These are phyloP conservation scores for Dolichotis patagonum DNA, from an alignment of 2,113 vertebrate species.

Conservation along the genomic window DNA sequence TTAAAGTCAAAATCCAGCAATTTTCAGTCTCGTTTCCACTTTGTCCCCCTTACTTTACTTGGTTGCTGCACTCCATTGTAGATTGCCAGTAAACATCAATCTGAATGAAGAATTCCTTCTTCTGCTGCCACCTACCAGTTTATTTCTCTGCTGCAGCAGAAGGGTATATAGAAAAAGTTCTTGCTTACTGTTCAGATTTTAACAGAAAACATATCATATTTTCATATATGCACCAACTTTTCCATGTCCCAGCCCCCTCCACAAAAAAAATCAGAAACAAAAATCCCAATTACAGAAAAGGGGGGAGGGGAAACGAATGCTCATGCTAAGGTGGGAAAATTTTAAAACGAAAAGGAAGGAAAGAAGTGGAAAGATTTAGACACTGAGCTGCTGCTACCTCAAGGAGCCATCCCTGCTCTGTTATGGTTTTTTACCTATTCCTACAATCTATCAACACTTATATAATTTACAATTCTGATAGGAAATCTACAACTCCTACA, in stretches of 20 bases:
- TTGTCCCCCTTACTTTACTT: slow-evolving; percentile 74
- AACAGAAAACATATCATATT: slow-evolving; percentile 66
- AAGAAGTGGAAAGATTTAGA: slow-evolving; percentile 8
- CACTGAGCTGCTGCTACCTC: slow-evolving; percentile 27
- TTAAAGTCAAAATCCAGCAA: slow-evolving; percentile 73
- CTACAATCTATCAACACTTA: slow-evolving; percentile 42
- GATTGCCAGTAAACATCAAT: slow-evolving; percentile 78
- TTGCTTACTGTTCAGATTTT: slow-evolving; percentile 84
- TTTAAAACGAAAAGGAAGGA: neutral
- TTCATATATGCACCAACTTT: slow-evolving; percentile 60
- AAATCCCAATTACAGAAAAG: slow-evolving; percentile 32
- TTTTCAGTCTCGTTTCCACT: slow-evolving; percentile 72
- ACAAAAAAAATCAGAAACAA: slow-evolving; percentile 19
- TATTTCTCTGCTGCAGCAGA: slow-evolving; percentile 90
- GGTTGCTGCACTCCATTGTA: slow-evolving; percentile 76
- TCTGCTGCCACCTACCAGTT: slow-evolving; percentile 88
- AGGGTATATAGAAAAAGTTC: slow-evolving; percentile 88
- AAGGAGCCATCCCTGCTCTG: slow-evolving; percentile 30
- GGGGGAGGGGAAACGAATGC: no score
- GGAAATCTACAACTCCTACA: slow-evolving; percentile 33
- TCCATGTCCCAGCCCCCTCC: slow-evolving; percentile 11
- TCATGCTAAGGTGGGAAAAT: slow-evolving; percentile 63
- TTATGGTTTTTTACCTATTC: neutral
- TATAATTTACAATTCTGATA: neutral
- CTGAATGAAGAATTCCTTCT: slow-evolving; percentile 83